Conservation (phyloP, 2,113 vertebrate genomes). For the Percopsis transmontana region DNA sequence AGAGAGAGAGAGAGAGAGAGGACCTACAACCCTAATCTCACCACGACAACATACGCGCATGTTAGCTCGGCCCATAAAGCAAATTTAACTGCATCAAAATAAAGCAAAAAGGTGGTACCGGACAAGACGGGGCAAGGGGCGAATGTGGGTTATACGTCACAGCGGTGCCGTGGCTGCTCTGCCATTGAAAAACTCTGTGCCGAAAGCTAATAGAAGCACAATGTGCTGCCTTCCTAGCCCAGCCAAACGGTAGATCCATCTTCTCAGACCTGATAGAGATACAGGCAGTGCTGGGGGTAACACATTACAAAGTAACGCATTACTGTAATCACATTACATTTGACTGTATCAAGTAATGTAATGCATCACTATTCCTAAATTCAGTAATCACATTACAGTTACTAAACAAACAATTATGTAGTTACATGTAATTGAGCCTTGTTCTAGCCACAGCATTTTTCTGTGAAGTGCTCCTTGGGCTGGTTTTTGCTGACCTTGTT, state of each 20-base stretch:
- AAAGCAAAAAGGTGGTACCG: conserved; percentile 38
- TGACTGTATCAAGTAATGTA: too few relatives aligned
- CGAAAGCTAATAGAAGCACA: conserved; percentile 34
- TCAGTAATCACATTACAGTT: too few relatives aligned
- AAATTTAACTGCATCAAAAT: conserved; percentile 58
- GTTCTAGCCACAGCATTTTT: too few relatives aligned
- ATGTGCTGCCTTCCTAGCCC: conserved; percentile 19
- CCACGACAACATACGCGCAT: conserved; percentile 38
- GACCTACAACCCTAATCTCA: conserved; percentile 43
- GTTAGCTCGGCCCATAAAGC: conserved; percentile 39
- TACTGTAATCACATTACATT: too few relatives aligned
- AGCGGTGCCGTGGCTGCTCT: conserved; percentile 29
- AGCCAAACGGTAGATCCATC: conserved; percentile 35
- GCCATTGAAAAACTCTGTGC: conserved; percentile 26
- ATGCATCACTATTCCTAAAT: too few relatives aligned
- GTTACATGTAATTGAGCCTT: too few relatives aligned
- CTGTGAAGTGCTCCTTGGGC: too few relatives aligned
- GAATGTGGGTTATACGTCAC: conserved; percentile 17
- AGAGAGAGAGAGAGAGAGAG: background rate
- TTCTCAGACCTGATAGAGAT: background rate
- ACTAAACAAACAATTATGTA: too few relatives aligned
- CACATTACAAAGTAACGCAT: too few relatives aligned
- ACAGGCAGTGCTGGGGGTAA: too few relatives aligned
- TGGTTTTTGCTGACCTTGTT: too few relatives aligned
- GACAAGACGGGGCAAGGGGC: conserved; percentile 12